phyloP scores from a whole-genome alignment of 2,797 vertebrate genomes.

The Harpagifer antarcticus region DNA sequence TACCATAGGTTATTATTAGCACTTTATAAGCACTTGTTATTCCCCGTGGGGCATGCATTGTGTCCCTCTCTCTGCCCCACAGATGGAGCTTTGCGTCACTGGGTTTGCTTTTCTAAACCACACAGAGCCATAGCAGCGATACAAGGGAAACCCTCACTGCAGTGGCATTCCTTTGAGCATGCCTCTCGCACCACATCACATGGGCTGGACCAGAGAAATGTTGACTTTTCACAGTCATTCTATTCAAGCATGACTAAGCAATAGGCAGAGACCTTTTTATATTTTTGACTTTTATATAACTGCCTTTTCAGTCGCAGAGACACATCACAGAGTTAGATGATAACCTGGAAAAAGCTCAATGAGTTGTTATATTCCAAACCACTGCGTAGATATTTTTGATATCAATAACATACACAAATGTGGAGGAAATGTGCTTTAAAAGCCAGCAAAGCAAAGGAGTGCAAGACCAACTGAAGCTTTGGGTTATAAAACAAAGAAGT shows the following conservation, averaged over 20 bases:
- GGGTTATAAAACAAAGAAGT: background rate
- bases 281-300: slow-evolving; percentile 58
- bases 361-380: slow-evolving; percentile 53
- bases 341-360: slow-evolving; percentile 22
- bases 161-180: slow-evolving; percentile 75
- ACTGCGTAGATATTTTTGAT: slow-evolving; percentile 36
- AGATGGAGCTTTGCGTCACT: slow-evolving; percentile 73
- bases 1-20: slow-evolving; percentile 57
- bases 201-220: slow-evolving; percentile 68
- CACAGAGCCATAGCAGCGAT: slow-evolving; percentile 51
- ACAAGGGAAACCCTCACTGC: slow-evolving; percentile 77
- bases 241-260: slow-evolving; percentile 66
- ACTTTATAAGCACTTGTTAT: slow-evolving; percentile 55
- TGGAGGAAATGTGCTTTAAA: background rate
- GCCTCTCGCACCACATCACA: slow-evolving; percentile 75
- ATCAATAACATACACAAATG: background rate
- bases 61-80: slow-evolving; percentile 55
- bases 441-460: background rate
- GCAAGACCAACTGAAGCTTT: background rate
- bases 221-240: slow-evolving; percentile 79
- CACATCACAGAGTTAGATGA: slow-evolving; percentile 27
- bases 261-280: slow-evolving; percentile 58
- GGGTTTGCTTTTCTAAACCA: slow-evolving; percentile 71
- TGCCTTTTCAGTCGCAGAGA: slow-evolving; percentile 44
- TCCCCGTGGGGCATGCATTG: slow-evolving; percentile 56